Percentiles rank a stretch among this genome's conserved stretches.
These are phyloP conservation scores for Miichthys miiuy DNA, from an alignment of 2,797 vertebrate genomes.

Conservation along the genomic window DNA sequence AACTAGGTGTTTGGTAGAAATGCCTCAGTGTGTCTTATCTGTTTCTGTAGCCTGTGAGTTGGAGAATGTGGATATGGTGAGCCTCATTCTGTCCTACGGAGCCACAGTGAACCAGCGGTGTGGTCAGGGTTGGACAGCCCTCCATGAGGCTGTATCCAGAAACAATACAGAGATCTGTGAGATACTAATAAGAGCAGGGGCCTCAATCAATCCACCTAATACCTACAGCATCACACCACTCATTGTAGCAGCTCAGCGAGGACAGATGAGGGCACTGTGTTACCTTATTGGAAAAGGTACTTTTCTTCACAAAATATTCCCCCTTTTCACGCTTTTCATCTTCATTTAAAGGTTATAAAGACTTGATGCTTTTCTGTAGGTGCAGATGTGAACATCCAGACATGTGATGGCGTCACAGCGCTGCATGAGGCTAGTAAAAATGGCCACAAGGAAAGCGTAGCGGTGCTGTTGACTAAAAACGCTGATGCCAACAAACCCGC, in stretches of 20 bases:
- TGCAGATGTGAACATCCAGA: conserved; percentile 91
- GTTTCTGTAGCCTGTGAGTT: conserved; percentile 89
- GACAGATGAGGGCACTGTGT: conserved; percentile 86
- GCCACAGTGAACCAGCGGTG: conserved; percentile 94
- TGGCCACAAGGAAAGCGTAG: conserved; percentile 85
- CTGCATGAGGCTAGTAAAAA: conserved; percentile 93
- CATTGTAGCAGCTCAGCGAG: conserved; percentile 92
- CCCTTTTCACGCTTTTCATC: not conserved
- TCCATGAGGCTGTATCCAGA: conserved; percentile 92
- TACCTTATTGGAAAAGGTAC: conserved; percentile 91
- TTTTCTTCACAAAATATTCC: not conserved
- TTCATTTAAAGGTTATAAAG: not conserved
- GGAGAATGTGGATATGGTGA: conserved; percentile 87
- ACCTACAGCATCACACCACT: conserved; percentile 92
- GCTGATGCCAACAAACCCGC: conserved; percentile 94
- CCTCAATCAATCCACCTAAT: conserved; percentile 89
- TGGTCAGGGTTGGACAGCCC: conserved; percentile 92
- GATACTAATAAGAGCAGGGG: conserved; percentile 88
- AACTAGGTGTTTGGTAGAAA: not conserved
- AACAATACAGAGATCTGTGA: conserved; percentile 91
- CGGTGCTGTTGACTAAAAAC: conserved; percentile 88
- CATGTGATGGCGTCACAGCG: conserved; percentile 90
- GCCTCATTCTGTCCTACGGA: conserved; percentile 87
- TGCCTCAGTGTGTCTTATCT: conserved; percentile 21
- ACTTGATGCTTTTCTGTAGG: conserved; percentile 78